Evolutionary conservation across 2,888 invertebrate genomes (phyloP).

Genomic region (Oscheius myriophilus): DNA sequence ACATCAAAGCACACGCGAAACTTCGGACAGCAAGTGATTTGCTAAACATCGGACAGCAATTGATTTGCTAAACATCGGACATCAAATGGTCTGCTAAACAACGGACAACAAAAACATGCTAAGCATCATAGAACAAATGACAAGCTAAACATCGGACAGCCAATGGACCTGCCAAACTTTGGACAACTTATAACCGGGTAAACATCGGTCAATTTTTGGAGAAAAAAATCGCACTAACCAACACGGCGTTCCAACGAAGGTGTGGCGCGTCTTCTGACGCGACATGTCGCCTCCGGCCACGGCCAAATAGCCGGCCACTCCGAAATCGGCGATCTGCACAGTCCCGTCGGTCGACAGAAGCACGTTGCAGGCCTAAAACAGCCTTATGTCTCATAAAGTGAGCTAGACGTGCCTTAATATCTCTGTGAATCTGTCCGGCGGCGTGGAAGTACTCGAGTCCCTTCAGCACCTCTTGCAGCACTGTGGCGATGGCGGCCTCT

Average conservation of each 20-base stretch:
- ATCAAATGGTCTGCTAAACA: too few relatives aligned
- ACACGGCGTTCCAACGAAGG: conserved; percentile 97
- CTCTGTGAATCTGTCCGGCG: conserved; percentile 97
- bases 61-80: too few relatives aligned
- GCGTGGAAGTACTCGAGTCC: conserved; percentile 75
- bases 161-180: too few relatives aligned
- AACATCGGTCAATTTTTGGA: too few relatives aligned
- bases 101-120: too few relatives aligned
- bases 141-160: too few relatives aligned
- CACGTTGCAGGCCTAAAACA: conserved; percentile 89
- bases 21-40: too few relatives aligned
- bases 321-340: conserved; percentile 97
- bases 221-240: conserved; percentile 76
- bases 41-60: too few relatives aligned
- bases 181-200: too few relatives aligned
- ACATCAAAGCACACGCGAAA: too few relatives aligned
- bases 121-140: too few relatives aligned
- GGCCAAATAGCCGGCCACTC: conserved; percentile 86
- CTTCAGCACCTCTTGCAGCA: conserved; percentile 85
- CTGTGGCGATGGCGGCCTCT: conserved; percentile 94
- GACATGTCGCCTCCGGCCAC: conserved; percentile 87
- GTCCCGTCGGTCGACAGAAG: conserved; percentile 93
- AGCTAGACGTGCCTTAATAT: conserved; percentile 63
- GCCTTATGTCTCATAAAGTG: not conserved
- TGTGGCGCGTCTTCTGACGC: conserved; percentile 87